These are phyloP conservation scores for Psephotus haematonotus DNA, from an alignment of 2,113 vertebrate genomes.

Conservation along the genomic window DNA sequence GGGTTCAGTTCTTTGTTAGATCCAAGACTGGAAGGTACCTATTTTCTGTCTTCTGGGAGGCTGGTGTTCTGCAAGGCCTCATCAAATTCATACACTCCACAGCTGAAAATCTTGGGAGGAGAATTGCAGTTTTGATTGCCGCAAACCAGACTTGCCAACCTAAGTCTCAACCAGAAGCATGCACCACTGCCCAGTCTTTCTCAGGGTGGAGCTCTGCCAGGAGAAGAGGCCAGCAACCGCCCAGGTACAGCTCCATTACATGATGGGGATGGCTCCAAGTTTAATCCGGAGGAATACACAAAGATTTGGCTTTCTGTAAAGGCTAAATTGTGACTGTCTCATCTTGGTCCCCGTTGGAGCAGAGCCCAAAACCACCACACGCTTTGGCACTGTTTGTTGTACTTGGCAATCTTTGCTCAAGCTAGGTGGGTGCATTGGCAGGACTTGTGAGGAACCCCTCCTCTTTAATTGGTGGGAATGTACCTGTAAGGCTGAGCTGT, in stretches of 20 bases:
- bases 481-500: constrained; percentile 62
- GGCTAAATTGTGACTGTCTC: constrained; percentile 59
- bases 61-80: constrained; percentile 6
- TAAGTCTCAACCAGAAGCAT: neutral
- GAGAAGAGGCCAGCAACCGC: neutral
- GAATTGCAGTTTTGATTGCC: neutral
- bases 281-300: constrained; percentile 37
- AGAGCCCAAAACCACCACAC: constrained; percentile 51
- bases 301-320: constrained; percentile 46
- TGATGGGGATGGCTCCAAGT: neutral
- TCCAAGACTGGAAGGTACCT: constrained; percentile 62
- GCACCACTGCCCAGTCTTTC: neutral
- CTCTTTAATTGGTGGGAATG: constrained; percentile 71
- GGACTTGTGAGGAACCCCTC: constrained; percentile 72
- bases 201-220: neutral
- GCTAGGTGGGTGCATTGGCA: constrained; percentile 70
- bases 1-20: constrained; percentile 25
- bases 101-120: constrained; percentile 15
- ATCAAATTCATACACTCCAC: constrained; percentile 9
- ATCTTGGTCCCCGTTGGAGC: constrained; percentile 54
- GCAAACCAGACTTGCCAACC: constrained; percentile 22
- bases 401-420: constrained; percentile 60
- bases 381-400: constrained; percentile 60
- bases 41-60: constrained; percentile 50
- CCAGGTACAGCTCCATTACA: neutral